Evolutionary conservation across 1,140 invertebrate genomes (phyloP).

Genomic region (Drosophila mojavensis): DNA sequence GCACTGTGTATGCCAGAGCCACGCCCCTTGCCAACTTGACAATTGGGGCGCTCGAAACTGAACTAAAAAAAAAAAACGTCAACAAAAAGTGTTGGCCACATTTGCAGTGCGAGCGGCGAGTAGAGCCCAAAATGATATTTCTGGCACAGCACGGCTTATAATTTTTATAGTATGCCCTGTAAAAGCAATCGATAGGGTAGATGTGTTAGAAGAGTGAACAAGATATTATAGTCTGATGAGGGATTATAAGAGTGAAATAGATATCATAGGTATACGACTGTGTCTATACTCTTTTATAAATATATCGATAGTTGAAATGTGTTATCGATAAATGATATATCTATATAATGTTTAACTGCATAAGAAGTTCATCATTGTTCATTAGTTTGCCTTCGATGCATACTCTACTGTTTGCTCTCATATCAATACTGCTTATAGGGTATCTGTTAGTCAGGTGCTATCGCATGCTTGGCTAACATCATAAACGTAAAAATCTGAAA

Average conservation of each 20-base stretch:
- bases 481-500: slow-evolving; percentile 61
- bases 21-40: neutral
- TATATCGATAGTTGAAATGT: too few species aligned
- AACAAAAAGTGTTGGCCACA: slow-evolving; percentile 54
- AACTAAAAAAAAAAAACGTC: slow-evolving; percentile 27
- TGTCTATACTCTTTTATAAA: too few species aligned
- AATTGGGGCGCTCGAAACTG: slow-evolving; percentile 28
- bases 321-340: too few species aligned
- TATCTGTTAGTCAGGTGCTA: neutral
- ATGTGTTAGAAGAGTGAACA: too few species aligned
- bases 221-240: too few species aligned
- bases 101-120: neutral
- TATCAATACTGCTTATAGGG: neutral
- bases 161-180: slow-evolving; percentile 1
- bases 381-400: too few species aligned
- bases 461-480: slow-evolving; percentile 17
- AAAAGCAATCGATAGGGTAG: neutral
- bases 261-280: too few species aligned
- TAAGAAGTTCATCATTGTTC: too few species aligned
- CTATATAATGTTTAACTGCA: too few species aligned
- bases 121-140: slow-evolving; percentile 2
- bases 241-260: too few species aligned
- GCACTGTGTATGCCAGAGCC: slow-evolving; percentile 19
- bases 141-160: slow-evolving; percentile 13
- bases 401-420: too few species aligned